Conservation (phyloP, 2,888 invertebrate genomes). For the Platerodrilus igneus region DNA sequence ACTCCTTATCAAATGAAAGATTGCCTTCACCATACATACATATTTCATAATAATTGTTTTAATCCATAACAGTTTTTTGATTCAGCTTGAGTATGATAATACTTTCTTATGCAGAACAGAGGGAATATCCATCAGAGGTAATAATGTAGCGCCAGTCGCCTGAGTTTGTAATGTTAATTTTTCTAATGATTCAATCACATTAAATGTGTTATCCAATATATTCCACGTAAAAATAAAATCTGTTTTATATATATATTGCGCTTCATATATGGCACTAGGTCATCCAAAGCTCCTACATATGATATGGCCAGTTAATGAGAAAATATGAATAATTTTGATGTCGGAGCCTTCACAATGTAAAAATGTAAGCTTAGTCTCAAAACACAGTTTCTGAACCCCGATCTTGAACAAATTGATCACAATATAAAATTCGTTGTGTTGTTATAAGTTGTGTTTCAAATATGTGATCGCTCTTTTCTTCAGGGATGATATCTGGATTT, state of each 20-base stretch:
- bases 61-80: constrained; percentile 44
- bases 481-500: constrained; percentile 45
- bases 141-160: constrained; percentile 30
- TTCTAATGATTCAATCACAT: constrained; percentile 40
- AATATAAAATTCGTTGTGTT: constrained; percentile 47
- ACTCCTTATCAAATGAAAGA: constrained; percentile 15
- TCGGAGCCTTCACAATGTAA: constrained; percentile 48
- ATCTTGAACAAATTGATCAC: constrained; percentile 47
- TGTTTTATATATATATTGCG: constrained; percentile 40
- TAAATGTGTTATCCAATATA: constrained; percentile 43
- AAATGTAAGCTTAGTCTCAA: constrained; percentile 44
- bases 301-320: constrained; percentile 46
- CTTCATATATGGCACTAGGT: constrained; percentile 30
- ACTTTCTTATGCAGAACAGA: constrained; percentile 35
- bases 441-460: constrained; percentile 46
- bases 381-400: constrained; percentile 45
- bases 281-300: constrained; percentile 42
- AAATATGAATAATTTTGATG: constrained; percentile 46
- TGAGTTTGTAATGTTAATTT: constrained; percentile 37
- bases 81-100: too few relatives aligned
- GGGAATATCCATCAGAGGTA: constrained; percentile 34
- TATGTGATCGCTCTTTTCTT: constrained; percentile 43
- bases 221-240: constrained; percentile 46
- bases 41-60: constrained; percentile 41
- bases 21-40: constrained; percentile 27